A percentile compares a stretch with the other conserved stretches of the same genome.
phyloP scores from a whole-genome alignment of 2,888 invertebrate species.

The Ornithoptera alexandrae region DNA sequence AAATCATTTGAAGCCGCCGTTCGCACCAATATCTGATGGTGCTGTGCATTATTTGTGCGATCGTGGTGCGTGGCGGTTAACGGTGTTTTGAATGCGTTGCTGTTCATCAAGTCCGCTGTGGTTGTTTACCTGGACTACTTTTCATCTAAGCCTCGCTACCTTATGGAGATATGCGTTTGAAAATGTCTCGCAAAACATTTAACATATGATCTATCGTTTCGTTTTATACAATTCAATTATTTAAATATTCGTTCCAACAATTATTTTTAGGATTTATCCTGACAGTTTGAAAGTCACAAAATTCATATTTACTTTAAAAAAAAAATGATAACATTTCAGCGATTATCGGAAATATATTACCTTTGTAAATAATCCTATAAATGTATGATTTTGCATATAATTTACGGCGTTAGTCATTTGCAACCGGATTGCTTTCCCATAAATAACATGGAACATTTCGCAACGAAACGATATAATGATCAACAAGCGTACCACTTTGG shows the following conservation, averaged over 20 bases:
- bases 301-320: neutral
- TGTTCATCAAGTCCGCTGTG: neutral
- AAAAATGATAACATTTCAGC: neutral
- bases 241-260: no score
- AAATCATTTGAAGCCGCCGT: conserved; percentile 10
- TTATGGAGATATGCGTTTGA: neutral
- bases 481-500: conserved; percentile 21
- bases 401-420: neutral
- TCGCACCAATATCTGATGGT: conserved; percentile 6
- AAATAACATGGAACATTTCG: conserved; percentile 21
- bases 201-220: neutral
- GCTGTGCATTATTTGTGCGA: conserved; percentile 6
- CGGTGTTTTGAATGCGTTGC: conserved; percentile 12
- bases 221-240: no score
- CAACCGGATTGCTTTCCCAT: conserved; percentile 19
- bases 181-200: no score
- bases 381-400: neutral
- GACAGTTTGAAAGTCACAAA: neutral
- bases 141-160: neutral
- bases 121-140: neutral
- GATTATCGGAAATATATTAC: neutral
- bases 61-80: conserved; percentile 6
- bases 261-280: neutral
- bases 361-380: neutral
- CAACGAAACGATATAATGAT: conserved; percentile 22